Conservation (phyloP, 37 sponge, comb jelly and placozoan species). For the Cladorhizidae sp. region DNA sequence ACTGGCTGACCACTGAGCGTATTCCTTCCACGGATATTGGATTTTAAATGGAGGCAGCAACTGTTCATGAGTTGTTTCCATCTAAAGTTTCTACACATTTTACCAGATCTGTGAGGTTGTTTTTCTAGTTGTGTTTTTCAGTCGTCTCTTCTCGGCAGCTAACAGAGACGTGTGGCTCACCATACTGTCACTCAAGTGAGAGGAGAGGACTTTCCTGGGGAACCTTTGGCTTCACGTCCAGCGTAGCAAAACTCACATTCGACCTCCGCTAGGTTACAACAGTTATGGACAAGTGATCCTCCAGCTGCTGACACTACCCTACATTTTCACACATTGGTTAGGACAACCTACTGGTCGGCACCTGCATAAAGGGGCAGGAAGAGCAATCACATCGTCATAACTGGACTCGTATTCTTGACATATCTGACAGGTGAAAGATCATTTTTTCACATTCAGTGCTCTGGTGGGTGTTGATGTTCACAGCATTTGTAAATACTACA, state of each 20-base stretch:
- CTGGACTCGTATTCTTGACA: slow-evolving; percentile 23
- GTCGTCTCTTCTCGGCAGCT: not conserved
- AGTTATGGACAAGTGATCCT: slow-evolving; percentile 4
- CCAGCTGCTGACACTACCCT: slow-evolving; percentile 4
- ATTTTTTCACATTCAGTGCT: not conserved
- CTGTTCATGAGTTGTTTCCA: no score
- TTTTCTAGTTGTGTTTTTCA: not conserved
- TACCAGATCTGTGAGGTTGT: not conserved
- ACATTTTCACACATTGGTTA: slow-evolving; percentile 30
- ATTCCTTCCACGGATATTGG: no score
- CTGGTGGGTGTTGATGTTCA: slow-evolving; percentile 1
- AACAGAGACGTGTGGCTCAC: slow-evolving; percentile 8
- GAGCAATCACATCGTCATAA: slow-evolving; percentile 8
- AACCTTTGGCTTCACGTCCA: slow-evolving; percentile 23
- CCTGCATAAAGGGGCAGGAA: slow-evolving; percentile 4
- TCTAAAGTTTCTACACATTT: no score
- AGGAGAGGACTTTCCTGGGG: slow-evolving; percentile 11
- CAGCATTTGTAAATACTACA: not conserved
- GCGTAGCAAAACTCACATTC: slow-evolving; percentile 24
- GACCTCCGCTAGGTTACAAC: slow-evolving; percentile 14
- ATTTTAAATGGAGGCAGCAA: no score
- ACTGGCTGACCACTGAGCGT: no score
- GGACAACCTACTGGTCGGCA: slow-evolving; percentile 23
- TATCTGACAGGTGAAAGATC: slow-evolving; percentile 23
- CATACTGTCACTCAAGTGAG: not conserved